Evolutionary conservation across 2,888 invertebrate species (phyloP).

Genomic region (Uropetala carovei): DNA sequence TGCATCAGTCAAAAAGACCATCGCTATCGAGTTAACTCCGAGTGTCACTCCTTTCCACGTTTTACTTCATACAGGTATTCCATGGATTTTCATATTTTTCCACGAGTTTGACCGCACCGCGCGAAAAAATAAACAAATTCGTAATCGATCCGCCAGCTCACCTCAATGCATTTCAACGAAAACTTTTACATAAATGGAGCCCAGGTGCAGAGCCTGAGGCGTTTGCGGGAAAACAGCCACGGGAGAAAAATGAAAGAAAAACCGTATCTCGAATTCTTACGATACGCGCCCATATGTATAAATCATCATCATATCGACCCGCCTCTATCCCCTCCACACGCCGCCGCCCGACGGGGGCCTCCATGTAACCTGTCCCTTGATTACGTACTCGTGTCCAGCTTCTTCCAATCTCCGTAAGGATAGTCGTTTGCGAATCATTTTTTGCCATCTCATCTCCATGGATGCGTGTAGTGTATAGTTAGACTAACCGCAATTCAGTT

Average conservation of each 20-base stretch:
- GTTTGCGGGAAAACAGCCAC: not conserved
- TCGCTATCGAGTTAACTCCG: too few species aligned
- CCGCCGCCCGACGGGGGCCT: too few species aligned
- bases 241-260: not conserved
- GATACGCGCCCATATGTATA: not conserved
- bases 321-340: not conserved
- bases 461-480: too few species aligned
- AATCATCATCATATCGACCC: not conserved
- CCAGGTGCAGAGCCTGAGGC: slow-evolving; percentile 4
- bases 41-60: too few species aligned
- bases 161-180: not conserved
- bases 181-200: not conserved
- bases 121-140: too few species aligned
- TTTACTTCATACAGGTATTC: too few species aligned
- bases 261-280: slow-evolving; percentile 13
- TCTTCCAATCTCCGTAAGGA: not conserved
- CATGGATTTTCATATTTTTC: too few species aligned
- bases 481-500: too few species aligned
- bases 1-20: too few species aligned
- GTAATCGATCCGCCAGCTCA: too few species aligned
- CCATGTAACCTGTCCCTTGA: not conserved
- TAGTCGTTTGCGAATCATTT: not conserved
- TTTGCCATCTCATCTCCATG: not conserved
- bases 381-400: not conserved
- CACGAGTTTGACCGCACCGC: too few species aligned